These are phyloP conservation scores for Euura saliciscinereae DNA, from an alignment of 1,140 invertebrate genomes.

Conservation along the genomic window DNA sequence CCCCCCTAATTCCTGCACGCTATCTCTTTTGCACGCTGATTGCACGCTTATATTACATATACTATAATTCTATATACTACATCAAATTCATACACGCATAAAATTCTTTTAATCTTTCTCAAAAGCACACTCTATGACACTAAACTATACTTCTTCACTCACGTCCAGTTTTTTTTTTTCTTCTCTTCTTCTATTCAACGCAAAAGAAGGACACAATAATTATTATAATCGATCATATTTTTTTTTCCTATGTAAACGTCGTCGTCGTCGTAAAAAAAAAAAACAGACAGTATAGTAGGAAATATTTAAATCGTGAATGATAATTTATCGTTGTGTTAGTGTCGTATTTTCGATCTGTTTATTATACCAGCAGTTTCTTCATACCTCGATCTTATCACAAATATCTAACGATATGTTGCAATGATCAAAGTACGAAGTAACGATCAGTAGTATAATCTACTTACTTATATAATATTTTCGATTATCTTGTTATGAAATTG, in stretches of 20 bases:
- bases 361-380: background rate
- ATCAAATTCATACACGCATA: too few relatives aligned
- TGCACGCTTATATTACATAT: background rate
- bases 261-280: too few relatives aligned
- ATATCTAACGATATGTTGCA: background rate
- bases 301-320: background rate
- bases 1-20: slow-evolving; percentile 2
- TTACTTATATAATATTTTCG: background rate
- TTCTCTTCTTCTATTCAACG: too few relatives aligned
- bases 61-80: too few relatives aligned
- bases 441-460: background rate
- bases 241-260: too few relatives aligned
- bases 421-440: background rate
- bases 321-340: background rate
- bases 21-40: slow-evolving; percentile 13
- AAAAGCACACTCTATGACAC: too few relatives aligned
- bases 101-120: too few relatives aligned
- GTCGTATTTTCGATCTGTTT: background rate
- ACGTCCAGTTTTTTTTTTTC: too few relatives aligned
- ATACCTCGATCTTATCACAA: background rate
- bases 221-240: too few relatives aligned
- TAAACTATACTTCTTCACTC: too few relatives aligned
- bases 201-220: too few relatives aligned
- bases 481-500: background rate
- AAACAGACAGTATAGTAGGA: background rate